A percentile compares a stretch with the other conserved stretches of the same genome.
Evolutionary conservation across 2,797 vertebrate species (phyloP).

Genomic region (Muscicapa comitata): DNA sequence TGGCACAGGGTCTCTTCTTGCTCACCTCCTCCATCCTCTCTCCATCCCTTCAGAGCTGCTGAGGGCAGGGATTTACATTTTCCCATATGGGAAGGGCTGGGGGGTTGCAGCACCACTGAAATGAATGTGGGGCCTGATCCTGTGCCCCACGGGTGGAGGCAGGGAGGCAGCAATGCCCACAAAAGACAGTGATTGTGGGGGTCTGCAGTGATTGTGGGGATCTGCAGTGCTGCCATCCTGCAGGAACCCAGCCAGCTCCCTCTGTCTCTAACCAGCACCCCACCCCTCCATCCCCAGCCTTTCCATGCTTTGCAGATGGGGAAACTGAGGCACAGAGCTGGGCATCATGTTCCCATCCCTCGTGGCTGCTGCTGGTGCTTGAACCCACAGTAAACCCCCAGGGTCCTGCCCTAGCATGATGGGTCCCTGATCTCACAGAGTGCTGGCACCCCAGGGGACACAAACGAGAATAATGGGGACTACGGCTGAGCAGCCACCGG

Average conservation of each 20-base stretch:
- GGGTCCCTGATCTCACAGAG: background rate
- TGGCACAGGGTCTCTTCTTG: background rate
- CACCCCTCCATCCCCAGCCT: background rate
- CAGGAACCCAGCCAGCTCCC: background rate
- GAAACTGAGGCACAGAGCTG: background rate
- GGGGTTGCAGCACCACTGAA: background rate
- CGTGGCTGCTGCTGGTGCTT: rapidly evolving
- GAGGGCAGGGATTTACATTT: background rate
- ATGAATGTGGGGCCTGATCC: background rate
- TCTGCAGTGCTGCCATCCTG: background rate
- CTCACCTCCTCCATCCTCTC: background rate
- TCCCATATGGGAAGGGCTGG: rapidly evolving
- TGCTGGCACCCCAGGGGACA: background rate
- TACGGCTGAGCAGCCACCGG: background rate
- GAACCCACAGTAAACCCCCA: background rate
- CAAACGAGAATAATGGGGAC: background rate
- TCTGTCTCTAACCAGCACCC: background rate
- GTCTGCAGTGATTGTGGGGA: background rate
- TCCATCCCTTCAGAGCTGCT: background rate
- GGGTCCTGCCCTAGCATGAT: background rate
- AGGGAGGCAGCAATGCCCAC: background rate
- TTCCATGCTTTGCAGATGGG: background rate
- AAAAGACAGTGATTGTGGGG: background rate
- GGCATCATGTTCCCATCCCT: background rate
- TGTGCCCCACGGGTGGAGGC: background rate